Percentiles rank a stretch among this genome's conserved stretches.
These are phyloP conservation scores for Distichodus sexfasciatus DNA, from an alignment of 2,797 vertebrate species.

Conservation along the genomic window DNA sequence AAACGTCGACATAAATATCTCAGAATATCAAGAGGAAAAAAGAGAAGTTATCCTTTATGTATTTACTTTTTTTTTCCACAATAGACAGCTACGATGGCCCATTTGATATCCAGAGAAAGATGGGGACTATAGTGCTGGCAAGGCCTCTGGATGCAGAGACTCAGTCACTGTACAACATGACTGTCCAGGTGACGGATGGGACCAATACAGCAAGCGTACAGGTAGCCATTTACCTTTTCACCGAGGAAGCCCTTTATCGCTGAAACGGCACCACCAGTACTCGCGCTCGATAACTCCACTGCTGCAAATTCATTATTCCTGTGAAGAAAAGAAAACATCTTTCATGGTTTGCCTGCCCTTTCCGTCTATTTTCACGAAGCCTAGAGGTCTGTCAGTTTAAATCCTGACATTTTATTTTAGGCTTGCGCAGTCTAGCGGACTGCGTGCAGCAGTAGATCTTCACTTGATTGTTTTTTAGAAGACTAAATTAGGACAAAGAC, in stretches of 20 bases:
- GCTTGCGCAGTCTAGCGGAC: no score
- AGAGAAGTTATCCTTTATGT: no score
- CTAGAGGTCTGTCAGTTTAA: not conserved
- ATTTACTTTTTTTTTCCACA: no score
- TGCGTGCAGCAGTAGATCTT: no score
- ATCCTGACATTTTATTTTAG: not conserved
- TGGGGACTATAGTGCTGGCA: conserved; percentile 88
- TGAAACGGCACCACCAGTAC: no score
- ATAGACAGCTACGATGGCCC: conserved; percentile 90
- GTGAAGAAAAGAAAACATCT: no score
- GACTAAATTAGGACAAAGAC: no score
- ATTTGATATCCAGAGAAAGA: conserved; percentile 89
- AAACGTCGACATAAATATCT: not conserved
- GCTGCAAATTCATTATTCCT: no score
- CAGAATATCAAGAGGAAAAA: not conserved
- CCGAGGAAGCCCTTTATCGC: not conserved
- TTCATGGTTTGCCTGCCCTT: no score
- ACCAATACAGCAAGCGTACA: conserved; percentile 85
- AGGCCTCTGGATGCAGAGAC: conserved; percentile 91
- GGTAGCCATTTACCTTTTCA: conserved; percentile 77
- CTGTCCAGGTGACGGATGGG: conserved; percentile 93
- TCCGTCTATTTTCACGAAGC: no score
- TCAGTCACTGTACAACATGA: conserved; percentile 93
- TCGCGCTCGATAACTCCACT: no score
- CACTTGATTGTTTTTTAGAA: no score